Conservation (phyloP, 2,113 vertebrate genomes). For the Anhinga anhinga region DNA sequence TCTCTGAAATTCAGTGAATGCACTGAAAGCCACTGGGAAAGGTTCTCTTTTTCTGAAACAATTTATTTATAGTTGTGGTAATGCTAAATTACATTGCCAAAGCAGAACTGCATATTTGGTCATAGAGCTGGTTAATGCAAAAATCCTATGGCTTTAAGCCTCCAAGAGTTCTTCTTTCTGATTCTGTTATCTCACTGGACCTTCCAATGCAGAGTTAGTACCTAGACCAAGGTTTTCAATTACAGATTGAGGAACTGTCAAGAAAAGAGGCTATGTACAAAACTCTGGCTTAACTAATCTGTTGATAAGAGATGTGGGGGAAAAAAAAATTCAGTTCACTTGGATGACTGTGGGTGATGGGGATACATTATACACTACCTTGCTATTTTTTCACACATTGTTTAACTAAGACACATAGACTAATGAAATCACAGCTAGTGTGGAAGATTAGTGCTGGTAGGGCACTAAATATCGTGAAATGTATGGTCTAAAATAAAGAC, state of each 20-base stretch:
- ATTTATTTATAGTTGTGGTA: background rate
- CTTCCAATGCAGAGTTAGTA: background rate
- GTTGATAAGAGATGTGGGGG: background rate
- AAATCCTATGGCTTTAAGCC: background rate
- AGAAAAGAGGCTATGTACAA: background rate
- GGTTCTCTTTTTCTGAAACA: background rate
- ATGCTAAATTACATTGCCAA: background rate
- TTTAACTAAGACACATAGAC: background rate
- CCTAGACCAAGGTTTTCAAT: background rate
- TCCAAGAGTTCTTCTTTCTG: background rate
- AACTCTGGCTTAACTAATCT: background rate
- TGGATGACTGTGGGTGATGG: background rate
- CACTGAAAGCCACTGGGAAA: background rate
- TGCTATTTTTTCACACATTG: background rate
- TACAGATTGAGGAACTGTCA: background rate
- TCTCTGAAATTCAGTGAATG: background rate
- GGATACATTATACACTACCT: background rate
- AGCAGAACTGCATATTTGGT: background rate
- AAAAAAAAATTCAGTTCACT: accelerated
- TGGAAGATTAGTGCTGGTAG: background rate
- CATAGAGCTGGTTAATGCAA: background rate
- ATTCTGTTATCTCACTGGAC: background rate
- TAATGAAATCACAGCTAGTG: background rate
- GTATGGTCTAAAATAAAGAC: background rate
- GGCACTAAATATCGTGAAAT: background rate